phyloP scores from a whole-genome alignment of 92 coral and sea anemone species.

The Porites cylindrica region DNA sequence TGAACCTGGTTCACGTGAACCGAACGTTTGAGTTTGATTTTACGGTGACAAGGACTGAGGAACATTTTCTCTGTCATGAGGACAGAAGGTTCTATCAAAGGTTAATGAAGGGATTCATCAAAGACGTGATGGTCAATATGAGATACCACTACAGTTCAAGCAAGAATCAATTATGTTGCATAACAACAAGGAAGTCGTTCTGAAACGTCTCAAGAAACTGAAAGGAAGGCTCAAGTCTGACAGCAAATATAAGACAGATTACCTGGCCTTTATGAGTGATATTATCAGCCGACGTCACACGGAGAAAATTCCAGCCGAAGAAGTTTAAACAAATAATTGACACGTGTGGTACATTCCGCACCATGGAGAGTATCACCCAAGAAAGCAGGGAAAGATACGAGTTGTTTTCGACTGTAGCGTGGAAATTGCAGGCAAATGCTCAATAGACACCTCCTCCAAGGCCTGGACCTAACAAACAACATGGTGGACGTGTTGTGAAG shows the following conservation, averaged over 20 bases:
- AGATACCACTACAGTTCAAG: conserved; percentile 35
- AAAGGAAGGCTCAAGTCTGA: conserved; percentile 28
- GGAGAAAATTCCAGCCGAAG: conserved; percentile 37
- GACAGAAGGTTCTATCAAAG: conserved; percentile 30
- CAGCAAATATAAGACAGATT: conserved; percentile 35
- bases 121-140: not conserved
- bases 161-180: conserved; percentile 7
- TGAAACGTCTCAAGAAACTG: conserved; percentile 19
- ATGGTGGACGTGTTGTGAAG: not conserved
- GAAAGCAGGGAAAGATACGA: conserved; percentile 31
- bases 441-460: conserved; percentile 2
- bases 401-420: conserved; percentile 4
- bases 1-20: conserved; percentile 39
- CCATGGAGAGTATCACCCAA: conserved; percentile 53
- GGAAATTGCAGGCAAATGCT: conserved; percentile 1
- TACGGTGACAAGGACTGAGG: not conserved
- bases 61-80: conserved; percentile 26
- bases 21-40: conserved; percentile 54
- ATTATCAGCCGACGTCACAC: conserved; percentile 37
- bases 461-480: not conserved
- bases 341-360: conserved; percentile 66
- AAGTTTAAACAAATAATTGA: conserved; percentile 10
- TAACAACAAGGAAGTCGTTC: conserved; percentile 39
- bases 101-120: not conserved
- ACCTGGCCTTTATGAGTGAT: conserved; percentile 46